phyloP scores from a whole-genome alignment of 2,797 vertebrate species.

The Lacerta bilineata region DNA sequence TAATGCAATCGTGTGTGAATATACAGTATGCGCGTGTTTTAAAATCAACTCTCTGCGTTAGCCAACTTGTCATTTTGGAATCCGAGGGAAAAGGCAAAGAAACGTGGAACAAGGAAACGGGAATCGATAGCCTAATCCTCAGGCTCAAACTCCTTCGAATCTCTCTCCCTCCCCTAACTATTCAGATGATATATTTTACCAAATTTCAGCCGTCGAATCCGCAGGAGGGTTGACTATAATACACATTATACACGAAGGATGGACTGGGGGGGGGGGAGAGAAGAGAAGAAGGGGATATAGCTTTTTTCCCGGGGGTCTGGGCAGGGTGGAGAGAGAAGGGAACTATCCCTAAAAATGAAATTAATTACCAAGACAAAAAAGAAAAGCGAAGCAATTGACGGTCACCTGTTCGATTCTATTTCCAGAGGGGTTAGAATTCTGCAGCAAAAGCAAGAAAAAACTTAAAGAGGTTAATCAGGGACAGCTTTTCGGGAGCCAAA shows the following conservation, averaged over 20 bases:
- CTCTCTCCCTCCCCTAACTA: not conserved
- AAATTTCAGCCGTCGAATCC: not conserved
- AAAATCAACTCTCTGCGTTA: not conserved
- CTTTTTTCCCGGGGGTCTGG: not conserved
- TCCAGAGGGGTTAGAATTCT: not conserved
- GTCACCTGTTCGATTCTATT: not conserved
- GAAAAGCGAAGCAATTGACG: fast-evolving
- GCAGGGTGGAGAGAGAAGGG: constrained; percentile 18
- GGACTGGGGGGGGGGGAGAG: constrained; percentile 21
- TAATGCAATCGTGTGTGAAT: not conserved
- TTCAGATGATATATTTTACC: not conserved
- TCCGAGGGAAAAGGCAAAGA: not conserved
- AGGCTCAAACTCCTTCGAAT: not conserved
- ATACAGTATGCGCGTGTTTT: not conserved
- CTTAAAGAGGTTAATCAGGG: no score
- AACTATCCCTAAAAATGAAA: not conserved
- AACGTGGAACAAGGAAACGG: not conserved
- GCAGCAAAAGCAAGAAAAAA: no score
- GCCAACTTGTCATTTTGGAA: not conserved
- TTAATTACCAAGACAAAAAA: not conserved
- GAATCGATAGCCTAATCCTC: not conserved
- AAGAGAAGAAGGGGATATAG: no score
- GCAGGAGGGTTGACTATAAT: constrained; percentile 28
- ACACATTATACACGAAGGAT: constrained; percentile 15
- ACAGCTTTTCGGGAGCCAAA: no score